Conservation (phyloP, 92 coral and sea anemone species). For the Zoanthus sansibaricus region DNA sequence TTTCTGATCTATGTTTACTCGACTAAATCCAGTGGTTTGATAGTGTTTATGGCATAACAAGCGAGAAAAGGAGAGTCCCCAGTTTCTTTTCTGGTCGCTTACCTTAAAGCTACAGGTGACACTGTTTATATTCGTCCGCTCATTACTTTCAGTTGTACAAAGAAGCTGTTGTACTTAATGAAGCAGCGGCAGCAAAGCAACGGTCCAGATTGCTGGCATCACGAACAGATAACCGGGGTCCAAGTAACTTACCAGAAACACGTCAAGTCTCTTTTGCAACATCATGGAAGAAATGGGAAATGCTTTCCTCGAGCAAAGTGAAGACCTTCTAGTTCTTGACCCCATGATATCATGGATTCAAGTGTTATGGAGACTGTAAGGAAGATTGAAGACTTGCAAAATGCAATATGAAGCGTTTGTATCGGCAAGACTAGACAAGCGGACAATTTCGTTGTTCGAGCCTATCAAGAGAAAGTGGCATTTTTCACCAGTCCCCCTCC, state of each 20-base stretch:
- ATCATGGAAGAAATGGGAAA: conserved; percentile 60
- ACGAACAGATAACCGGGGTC: conserved; percentile 41
- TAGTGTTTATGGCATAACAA: conserved; percentile 1
- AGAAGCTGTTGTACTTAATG: neutral
- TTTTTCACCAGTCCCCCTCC: too few species aligned
- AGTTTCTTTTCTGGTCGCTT: neutral
- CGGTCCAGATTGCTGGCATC: conserved; percentile 4
- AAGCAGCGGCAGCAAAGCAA: too few species aligned
- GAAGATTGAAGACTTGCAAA: conserved; percentile 34
- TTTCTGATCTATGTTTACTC: too few species aligned
- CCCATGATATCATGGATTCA: conserved; percentile 49
- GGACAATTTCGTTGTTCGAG: neutral
- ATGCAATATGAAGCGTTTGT: conserved; percentile 50
- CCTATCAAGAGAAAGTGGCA: conserved; percentile 45
- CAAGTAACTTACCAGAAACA: conserved; percentile 55
- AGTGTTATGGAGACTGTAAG: conserved; percentile 36
- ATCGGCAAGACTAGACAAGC: conserved; percentile 45
- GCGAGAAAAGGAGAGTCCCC: conserved; percentile 22
- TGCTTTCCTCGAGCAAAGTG: conserved; percentile 56
- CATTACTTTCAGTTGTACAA: conserved; percentile 46
- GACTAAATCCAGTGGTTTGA: too few species aligned
- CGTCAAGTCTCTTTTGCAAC: conserved; percentile 34
- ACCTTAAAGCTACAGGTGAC: neutral
- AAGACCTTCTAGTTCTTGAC: conserved; percentile 59
- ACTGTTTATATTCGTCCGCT: conserved; percentile 17